Conservation (phyloP, 2,113 vertebrate species). For the Gymnarchus niloticus region DNA sequence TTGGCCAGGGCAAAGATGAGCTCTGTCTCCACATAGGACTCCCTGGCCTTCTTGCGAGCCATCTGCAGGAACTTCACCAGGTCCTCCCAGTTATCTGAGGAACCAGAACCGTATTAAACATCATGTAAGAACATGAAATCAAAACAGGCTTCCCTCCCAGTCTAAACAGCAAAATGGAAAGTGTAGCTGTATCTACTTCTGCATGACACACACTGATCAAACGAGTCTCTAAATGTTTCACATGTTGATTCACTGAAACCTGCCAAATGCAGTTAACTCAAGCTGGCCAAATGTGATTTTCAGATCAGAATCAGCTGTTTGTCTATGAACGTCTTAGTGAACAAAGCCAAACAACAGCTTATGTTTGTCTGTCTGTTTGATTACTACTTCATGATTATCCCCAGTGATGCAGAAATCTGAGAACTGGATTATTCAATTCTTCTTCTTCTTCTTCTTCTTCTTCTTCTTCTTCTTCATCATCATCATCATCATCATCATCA, state of each 20-base stretch:
- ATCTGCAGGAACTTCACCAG: constrained; percentile 89
- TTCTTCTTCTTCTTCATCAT: no score
- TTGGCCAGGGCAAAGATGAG: constrained; percentile 89
- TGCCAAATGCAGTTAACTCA: background rate
- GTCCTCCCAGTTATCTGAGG: constrained; percentile 85
- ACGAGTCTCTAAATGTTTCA: background rate
- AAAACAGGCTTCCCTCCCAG: background rate
- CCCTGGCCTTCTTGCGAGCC: constrained; percentile 81
- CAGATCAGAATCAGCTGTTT: background rate
- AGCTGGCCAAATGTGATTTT: background rate
- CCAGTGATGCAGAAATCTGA: background rate
- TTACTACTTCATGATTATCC: background rate
- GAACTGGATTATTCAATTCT: no score
- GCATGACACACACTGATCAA: background rate
- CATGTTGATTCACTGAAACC: background rate
- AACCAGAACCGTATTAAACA: background rate
- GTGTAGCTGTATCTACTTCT: background rate
- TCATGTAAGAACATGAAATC: background rate
- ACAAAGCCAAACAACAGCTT: background rate
- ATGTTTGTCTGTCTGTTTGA: background rate
- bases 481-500: no score
- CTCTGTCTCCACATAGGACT: constrained; percentile 84
- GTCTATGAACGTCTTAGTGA: background rate
- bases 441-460: no score
- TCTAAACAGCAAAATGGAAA: background rate